Conservation (phyloP, 2,888 invertebrate genomes). For the Lordiphosa andalusiaca region DNA sequence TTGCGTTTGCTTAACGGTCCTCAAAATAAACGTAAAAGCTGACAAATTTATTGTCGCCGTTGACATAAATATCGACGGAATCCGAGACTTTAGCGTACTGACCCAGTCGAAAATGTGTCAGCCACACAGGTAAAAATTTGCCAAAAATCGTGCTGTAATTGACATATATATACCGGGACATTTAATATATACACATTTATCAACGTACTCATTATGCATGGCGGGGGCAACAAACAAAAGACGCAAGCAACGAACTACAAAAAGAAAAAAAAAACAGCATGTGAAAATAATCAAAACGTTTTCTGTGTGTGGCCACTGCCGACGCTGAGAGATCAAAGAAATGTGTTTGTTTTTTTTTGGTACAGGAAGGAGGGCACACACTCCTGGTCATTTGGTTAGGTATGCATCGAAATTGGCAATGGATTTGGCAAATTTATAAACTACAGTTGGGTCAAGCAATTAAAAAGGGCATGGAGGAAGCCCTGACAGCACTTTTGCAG, state of each 20-base stretch:
- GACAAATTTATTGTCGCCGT: constrained; percentile 73
- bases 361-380: no score
- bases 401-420: no score
- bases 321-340: constrained; percentile 26
- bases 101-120: constrained; percentile 67
- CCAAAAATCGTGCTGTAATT: constrained; percentile 74
- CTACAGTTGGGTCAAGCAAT: no score
- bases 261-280: constrained; percentile 8
- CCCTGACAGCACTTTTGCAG: no score
- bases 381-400: no score
- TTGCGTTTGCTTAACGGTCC: constrained; percentile 74
- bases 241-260: constrained; percentile 9
- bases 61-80: constrained; percentile 58
- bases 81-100: constrained; percentile 29
- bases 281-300: constrained; percentile 31
- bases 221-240: constrained; percentile 28
- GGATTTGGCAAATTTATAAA: no score
- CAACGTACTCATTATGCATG: constrained; percentile 60
- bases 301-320: constrained; percentile 33
- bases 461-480: no score
- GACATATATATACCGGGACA: constrained; percentile 58
- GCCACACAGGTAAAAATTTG: constrained; percentile 53
- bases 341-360: constrained; percentile 12
- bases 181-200: constrained; percentile 31
- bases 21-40: constrained; percentile 44